Evolutionary conservation across 2,888 invertebrate species (phyloP).

Genomic region (Morpho helenor): DNA sequence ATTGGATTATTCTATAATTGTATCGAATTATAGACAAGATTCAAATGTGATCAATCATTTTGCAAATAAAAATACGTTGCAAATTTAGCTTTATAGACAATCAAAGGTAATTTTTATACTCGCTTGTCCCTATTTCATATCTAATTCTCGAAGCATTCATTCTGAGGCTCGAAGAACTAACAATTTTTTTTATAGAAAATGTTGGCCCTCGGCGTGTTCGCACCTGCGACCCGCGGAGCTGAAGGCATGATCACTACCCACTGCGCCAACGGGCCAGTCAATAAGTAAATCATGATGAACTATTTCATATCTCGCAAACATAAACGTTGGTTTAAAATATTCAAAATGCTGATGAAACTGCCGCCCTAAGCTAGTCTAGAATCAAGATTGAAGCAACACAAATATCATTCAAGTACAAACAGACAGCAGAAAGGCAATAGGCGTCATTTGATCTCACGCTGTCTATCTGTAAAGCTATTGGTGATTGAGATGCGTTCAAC

Average conservation of each 20-base stretch:
- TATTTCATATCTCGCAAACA: not conserved
- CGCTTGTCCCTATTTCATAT: not conserved
- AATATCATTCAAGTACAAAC: constrained; percentile 1
- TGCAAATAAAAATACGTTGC: not conserved
- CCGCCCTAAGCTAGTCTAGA: not conserved
- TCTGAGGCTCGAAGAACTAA: no score
- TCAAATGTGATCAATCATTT: not conserved
- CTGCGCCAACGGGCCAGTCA: no score
- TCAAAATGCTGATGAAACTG: no score
- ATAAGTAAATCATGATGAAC: no score
- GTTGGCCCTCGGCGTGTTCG: no score
- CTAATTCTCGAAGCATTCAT: no score
- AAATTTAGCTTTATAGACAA: not conserved
- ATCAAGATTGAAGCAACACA: constrained; percentile 3
- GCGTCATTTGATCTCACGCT: constrained; percentile 1
- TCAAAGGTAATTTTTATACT: not conserved
- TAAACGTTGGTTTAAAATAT: no score
- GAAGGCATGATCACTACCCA: no score
- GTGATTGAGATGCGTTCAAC: constrained; percentile 21
- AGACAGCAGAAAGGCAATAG: constrained; percentile 7
- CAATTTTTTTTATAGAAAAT: no score
- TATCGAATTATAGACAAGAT: not conserved
- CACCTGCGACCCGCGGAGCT: no score
- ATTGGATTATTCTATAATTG: constrained; percentile 1
- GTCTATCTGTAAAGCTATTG: not conserved